These are phyloP conservation scores for Chrysaora quinquecirrha DNA, from an alignment of 30 jellyfish, hydroid and myxozoan species.

Conservation along the genomic window DNA sequence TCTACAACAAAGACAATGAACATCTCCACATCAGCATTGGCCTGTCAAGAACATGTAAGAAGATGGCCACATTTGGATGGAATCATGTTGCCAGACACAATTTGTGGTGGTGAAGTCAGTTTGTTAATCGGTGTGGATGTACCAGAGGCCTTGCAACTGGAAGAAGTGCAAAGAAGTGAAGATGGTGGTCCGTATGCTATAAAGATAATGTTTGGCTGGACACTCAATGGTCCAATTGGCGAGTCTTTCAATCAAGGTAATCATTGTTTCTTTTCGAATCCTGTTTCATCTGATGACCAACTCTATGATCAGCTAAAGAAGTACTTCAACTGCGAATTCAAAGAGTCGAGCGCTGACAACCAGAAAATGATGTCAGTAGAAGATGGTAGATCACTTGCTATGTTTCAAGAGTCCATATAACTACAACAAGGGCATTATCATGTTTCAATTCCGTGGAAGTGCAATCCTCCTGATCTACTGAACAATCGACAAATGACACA, in stretches of 20 bases:
- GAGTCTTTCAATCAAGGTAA: neutral
- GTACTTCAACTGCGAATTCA: constrained; percentile 16
- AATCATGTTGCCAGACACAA: neutral
- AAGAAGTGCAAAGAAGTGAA: constrained; percentile 11
- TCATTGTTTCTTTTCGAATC: neutral
- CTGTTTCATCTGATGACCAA: neutral
- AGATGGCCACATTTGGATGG: constrained; percentile 18
- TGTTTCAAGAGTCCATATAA: constrained; percentile 7
- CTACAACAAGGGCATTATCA: constrained; percentile 38
- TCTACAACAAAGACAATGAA: neutral
- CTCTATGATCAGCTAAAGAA: constrained; percentile 8
- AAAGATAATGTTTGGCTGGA: constrained; percentile 35
- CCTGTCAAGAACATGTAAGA: neutral
- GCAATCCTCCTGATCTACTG: constrained; percentile 12
- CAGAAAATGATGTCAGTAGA: constrained; percentile 28
- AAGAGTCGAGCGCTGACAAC: neutral
- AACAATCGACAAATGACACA: constrained; percentile 41
- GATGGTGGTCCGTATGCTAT: constrained; percentile 33
- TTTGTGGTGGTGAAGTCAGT: neutral
- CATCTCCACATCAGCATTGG: neutral
- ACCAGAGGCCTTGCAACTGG: constrained; percentile 29
- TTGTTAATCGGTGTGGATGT: constrained; percentile 21
- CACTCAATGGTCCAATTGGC: constrained; percentile 40
- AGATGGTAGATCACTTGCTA: constrained; percentile 36
- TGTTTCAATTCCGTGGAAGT: constrained; percentile 50